These are phyloP conservation scores for Protonemura montana DNA, from an alignment of 2,888 invertebrate genomes.

Conservation along the genomic window DNA sequence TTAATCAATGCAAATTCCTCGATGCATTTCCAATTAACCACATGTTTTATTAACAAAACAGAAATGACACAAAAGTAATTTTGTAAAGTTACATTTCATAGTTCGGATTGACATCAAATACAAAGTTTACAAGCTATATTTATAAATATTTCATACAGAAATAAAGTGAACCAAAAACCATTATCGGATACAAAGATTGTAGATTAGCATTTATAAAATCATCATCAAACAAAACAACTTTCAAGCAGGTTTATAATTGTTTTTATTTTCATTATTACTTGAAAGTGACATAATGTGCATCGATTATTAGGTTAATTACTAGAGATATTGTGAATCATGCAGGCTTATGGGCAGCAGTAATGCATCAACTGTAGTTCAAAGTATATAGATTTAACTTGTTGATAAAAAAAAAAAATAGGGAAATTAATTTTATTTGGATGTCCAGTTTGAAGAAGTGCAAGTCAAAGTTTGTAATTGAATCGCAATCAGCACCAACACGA, in stretches of 20 bases:
- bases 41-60: slow-evolving; percentile 18
- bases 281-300: neutral
- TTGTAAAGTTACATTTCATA: neutral
- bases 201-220: too few species aligned
- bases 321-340: neutral
- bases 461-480: too few species aligned
- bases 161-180: neutral
- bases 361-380: too few species aligned
- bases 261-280: neutral
- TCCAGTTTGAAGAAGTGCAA: too few species aligned
- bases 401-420: too few species aligned
- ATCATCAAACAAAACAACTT: too few species aligned
- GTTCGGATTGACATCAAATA: neutral
- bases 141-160: neutral
- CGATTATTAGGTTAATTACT: neutral
- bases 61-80: neutral
- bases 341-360: too few species aligned
- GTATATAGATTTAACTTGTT: too few species aligned
- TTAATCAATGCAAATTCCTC: too few species aligned
- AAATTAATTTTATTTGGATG: too few species aligned
- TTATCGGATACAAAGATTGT: neutral
- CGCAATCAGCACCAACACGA: too few species aligned
- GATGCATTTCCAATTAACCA: slow-evolving; percentile 22
- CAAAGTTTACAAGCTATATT: neutral
- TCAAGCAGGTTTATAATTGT: neutral